A percentile compares a stretch with the other conserved stretches of the same genome.
phyloP scores from a whole-genome alignment of 2,113 vertebrate genomes.

The Tychaedon coryphoeus region DNA sequence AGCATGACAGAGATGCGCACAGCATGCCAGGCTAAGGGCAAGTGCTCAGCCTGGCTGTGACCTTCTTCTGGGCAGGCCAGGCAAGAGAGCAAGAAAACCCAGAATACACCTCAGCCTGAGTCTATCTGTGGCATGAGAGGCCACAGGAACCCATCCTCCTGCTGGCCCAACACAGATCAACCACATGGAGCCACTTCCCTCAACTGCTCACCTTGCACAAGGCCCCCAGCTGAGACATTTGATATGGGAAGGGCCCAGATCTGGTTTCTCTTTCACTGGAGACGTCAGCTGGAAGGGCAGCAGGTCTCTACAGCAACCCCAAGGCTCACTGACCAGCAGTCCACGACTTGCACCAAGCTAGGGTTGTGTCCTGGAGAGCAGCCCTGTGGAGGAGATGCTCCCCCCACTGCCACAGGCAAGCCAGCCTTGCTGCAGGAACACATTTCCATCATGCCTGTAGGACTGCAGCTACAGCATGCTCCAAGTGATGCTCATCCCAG shows the following conservation, averaged over 20 bases:
- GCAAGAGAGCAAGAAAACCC: background rate
- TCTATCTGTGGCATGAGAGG: background rate
- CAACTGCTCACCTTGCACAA: background rate
- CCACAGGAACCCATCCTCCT: background rate
- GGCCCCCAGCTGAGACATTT: background rate
- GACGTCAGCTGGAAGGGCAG: background rate
- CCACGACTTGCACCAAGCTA: background rate
- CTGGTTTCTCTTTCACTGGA: background rate
- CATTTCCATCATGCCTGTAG: accelerated
- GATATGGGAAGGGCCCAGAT: background rate
- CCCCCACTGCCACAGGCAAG: background rate
- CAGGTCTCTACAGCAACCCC: background rate
- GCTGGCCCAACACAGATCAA: background rate
- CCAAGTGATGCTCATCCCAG: background rate
- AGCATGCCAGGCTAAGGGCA: background rate
- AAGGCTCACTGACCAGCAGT: background rate
- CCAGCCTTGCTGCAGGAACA: background rate
- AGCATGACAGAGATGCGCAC: accelerated
- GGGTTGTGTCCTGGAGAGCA: background rate
- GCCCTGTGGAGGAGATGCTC: background rate
- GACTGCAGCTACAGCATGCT: background rate
- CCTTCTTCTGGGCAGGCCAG: background rate
- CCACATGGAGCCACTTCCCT: background rate
- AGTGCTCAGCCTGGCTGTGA: background rate
- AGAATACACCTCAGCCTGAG: background rate